Conservation (phyloP, 2,113 vertebrate genomes). For the Melanocharis versteri region DNA sequence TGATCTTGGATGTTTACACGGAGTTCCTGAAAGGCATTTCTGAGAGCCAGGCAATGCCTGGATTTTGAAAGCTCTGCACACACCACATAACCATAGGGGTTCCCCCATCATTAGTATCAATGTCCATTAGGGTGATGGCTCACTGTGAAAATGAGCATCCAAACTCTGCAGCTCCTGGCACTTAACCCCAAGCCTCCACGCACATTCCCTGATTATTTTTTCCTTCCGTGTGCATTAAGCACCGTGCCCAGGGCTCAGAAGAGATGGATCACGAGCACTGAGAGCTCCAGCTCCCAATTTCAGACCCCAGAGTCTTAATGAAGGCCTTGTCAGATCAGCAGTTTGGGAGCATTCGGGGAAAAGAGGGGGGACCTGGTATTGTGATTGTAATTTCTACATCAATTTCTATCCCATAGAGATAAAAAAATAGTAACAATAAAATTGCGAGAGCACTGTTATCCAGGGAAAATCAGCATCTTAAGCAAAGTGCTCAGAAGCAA, state of each 20-base stretch:
- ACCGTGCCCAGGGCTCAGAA: neutral
- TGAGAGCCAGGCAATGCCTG: neutral
- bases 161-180: neutral
- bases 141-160: conserved; percentile 55
- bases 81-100: conserved; percentile 32
- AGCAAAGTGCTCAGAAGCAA: neutral
- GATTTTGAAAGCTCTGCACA: neutral
- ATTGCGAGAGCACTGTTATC: neutral
- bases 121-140: conserved; percentile 58
- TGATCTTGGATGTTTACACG: neutral
- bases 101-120: conserved; percentile 39
- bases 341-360: neutral
- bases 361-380: neutral
- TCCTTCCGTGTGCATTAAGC: neutral
- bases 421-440: neutral
- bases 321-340: neutral
- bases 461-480: neutral
- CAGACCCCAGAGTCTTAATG: neutral
- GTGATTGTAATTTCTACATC: neutral
- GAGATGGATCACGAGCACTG: neutral
- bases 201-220: conserved; percentile 32
- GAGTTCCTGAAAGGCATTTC: neutral
- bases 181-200: conserved; percentile 15
- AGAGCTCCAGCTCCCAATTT: neutral
- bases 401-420: neutral